These are phyloP conservation scores for Perizoma flavofasciatum DNA, from an alignment of 2,888 invertebrate species.

Conservation along the genomic window DNA sequence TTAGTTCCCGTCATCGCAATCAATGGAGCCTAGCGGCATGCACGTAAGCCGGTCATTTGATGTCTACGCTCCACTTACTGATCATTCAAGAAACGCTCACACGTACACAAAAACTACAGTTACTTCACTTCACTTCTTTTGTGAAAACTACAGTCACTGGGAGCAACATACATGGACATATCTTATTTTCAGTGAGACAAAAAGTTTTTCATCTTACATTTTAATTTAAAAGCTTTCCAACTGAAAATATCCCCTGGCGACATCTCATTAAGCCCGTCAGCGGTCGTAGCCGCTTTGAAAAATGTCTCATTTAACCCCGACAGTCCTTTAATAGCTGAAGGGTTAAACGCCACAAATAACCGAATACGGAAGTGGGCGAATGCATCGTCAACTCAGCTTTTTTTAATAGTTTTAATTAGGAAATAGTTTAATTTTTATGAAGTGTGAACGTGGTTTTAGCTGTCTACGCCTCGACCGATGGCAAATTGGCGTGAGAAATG, in stretches of 20 bases:
- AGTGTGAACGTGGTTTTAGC: constrained; percentile 53
- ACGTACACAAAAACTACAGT: constrained; percentile 33
- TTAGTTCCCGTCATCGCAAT: constrained; percentile 53
- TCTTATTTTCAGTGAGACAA: constrained; percentile 49
- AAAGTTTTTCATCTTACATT: constrained; percentile 52
- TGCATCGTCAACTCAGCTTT: constrained; percentile 59
- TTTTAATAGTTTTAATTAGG: constrained; percentile 82
- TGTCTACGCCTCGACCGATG: constrained; percentile 59
- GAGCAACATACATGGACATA: constrained; percentile 25
- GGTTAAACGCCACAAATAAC: constrained; percentile 81
- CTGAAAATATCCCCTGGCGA: constrained; percentile 79
- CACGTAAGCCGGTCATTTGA: constrained; percentile 60
- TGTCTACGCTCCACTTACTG: constrained; percentile 66
- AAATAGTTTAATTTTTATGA: constrained; percentile 80
- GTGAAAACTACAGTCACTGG: constrained; percentile 21
- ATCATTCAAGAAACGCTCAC: constrained; percentile 66
- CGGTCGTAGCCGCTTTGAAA: constrained; percentile 72
- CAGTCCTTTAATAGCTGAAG: constrained; percentile 78
- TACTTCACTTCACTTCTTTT: too few species aligned
- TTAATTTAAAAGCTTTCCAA: constrained; percentile 48
- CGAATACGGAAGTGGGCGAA: constrained; percentile 75
- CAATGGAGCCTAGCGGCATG: constrained; percentile 63
- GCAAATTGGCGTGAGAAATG: constrained; percentile 76
- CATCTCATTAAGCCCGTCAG: constrained; percentile 81
- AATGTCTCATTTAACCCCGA: constrained; percentile 82